Base-by-base conservation (phyloP, 2,888 invertebrate genomes). In the Drosophila histrio region DNA sequence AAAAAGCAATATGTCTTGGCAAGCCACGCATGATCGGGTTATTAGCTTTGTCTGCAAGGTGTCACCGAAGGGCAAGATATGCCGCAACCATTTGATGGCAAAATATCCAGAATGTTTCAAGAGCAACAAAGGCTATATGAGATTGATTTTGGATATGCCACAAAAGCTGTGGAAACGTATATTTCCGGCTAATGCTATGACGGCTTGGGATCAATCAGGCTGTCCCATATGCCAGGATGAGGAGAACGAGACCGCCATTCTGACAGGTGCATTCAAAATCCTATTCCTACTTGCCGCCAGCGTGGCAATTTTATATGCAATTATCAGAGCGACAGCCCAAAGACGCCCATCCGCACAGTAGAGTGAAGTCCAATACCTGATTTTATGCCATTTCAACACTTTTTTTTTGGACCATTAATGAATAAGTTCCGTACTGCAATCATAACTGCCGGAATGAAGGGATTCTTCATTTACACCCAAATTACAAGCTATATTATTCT, bases 281-380 rank as follows among this genome's bases (percentile, higher is more conserved):
- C 3, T 65, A 8, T 5, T 72, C 8, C 2, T 77, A 1, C 22
- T 77, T 3, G 77, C 50, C 3, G 22, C 58, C 32, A 58, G 49
- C 17, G 38, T 77, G 2, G 73, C 39, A n/a, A 64, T 72, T 13
- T 15, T 72, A 8, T 72, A 50, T 50, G 78, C 30, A 19, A n/a
- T 77, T 15, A n/a, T 77, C 3, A 72, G 47, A 19, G 44, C 44
- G 15, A 19, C 30, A 8, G 34, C 57, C 13, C 49, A 65, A 3
- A 28, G 72, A 41, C 77, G 77, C 11, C 22, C 19, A 22, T 17
- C 39, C 7, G 7, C n/a, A 0, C 44, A 50, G n/a, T 64, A 32
- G 22, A 69, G 9, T 6, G n/a, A 6, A 30, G 38, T 9, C 19
- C 32, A 7, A 0, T 17, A 30, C 8, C 9, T 17, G 24, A 47